phyloP scores from a whole-genome alignment of 2,888 invertebrate genomes.

The Andrena haemorrhoa region DNA sequence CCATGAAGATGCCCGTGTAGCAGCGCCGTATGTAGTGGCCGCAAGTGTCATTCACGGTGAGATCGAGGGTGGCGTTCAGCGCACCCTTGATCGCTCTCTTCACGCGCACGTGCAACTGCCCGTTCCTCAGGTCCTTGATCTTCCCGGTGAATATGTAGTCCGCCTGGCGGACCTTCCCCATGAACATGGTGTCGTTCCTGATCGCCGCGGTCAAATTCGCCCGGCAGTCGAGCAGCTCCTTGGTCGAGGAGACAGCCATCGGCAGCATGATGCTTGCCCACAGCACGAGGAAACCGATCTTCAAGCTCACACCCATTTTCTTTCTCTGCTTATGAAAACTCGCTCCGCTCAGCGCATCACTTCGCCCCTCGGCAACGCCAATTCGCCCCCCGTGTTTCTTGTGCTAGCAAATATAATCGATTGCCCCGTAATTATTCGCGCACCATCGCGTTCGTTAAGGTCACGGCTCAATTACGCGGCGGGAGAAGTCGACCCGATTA shows the following conservation, averaged over 20 bases:
- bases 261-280: slow-evolving; percentile 56
- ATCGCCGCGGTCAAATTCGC: slow-evolving; percentile 79
- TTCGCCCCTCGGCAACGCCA: not conserved
- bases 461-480: slow-evolving; percentile 20
- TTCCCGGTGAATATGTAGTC: slow-evolving; percentile 83
- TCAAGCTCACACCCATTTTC: slow-evolving; percentile 29
- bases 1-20: slow-evolving; percentile 83
- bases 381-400: not conserved
- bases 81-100: slow-evolving; percentile 82
- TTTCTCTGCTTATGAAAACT: not conserved
- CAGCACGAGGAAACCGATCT: slow-evolving; percentile 60
- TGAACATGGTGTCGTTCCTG: slow-evolving; percentile 80
- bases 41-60: slow-evolving; percentile 79
- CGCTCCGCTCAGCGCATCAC: not conserved
- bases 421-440: slow-evolving; percentile 44
- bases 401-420: slow-evolving; percentile 2
- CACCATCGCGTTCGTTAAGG: slow-evolving; percentile 26
- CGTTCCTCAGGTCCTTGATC: slow-evolving; percentile 77
- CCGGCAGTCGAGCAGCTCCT: slow-evolving; percentile 81
- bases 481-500: slow-evolving; percentile 24
- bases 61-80: slow-evolving; percentile 76
- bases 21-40: slow-evolving; percentile 79
- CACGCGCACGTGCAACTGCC: slow-evolving; percentile 77
- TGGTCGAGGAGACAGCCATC: slow-evolving; percentile 74
- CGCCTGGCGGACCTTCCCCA: slow-evolving; percentile 76